These are phyloP conservation scores for Montifringilla adamsi DNA, from an alignment of 2,113 vertebrate species.

Conservation along the genomic window DNA sequence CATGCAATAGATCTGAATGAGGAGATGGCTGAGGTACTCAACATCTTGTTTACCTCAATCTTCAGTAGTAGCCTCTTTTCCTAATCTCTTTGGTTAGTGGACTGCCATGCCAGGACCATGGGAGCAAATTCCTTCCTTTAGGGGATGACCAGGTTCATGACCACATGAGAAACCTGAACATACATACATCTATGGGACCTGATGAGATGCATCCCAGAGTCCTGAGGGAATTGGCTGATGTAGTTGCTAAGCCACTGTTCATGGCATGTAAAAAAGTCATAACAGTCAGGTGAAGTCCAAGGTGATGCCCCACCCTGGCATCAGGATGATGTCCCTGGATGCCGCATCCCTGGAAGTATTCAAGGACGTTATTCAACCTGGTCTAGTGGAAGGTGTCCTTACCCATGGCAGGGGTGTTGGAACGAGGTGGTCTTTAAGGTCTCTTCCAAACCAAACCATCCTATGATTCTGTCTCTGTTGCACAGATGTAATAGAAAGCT, in stretches of 20 bases:
- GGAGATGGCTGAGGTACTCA: neutral
- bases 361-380: neutral
- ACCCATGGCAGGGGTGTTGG: neutral
- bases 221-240: neutral
- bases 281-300: neutral
- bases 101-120: neutral
- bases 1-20: neutral
- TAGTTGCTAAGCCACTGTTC: neutral
- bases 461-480: neutral
- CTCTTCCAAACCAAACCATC: neutral
- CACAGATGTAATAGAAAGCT: neutral
- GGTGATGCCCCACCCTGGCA: neutral
- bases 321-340: neutral
- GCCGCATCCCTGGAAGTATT: neutral
- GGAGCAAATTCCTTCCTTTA: neutral
- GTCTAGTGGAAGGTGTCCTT: neutral
- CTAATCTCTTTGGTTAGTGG: neutral
- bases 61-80: neutral
- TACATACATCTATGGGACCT: neutral
- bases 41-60: neutral
- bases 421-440: neutral
- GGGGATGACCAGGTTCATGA: neutral
- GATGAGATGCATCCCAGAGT: neutral
- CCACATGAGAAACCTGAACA: neutral
- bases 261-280: neutral